A percentile compares a stretch with the other conserved stretches of the same genome.
phyloP scores from a whole-genome alignment of 92 coral and sea anemone species.

The Palythoa grandis region DNA sequence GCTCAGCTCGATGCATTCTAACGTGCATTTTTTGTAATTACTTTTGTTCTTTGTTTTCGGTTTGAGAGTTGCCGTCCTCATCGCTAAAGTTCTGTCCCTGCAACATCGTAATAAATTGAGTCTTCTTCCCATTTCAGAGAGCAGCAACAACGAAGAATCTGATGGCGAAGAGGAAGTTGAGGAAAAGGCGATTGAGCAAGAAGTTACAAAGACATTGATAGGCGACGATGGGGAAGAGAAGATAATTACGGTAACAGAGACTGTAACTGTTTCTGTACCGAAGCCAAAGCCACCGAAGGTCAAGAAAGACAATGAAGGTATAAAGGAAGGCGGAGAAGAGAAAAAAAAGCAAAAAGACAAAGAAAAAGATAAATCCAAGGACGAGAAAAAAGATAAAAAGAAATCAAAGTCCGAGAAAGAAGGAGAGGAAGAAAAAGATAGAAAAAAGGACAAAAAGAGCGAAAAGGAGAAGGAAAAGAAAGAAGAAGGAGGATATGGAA shows the following conservation, averaged over 20 bases:
- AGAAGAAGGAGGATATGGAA: conserved; percentile 46
- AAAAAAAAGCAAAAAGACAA: conserved; percentile 13
- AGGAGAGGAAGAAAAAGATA: conserved; percentile 62
- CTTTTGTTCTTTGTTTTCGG: no score
- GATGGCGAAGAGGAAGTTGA: conserved; percentile 66
- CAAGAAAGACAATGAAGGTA: conserved; percentile 64
- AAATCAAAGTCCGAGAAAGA: conserved; percentile 39
- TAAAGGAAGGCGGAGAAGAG: conserved; percentile 47
- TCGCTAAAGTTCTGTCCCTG: no score
- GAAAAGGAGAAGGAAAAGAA: conserved; percentile 59
- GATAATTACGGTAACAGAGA: conserved; percentile 76
- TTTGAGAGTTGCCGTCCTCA: no score
- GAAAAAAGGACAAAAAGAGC: conserved; percentile 60
- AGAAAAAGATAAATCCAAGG: conserved; percentile 69
- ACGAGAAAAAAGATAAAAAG: conserved; percentile 53
- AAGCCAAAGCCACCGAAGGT: conserved; percentile 53
- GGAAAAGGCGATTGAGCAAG: conserved; percentile 75
- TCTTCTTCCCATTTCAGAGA: conserved; percentile 1
- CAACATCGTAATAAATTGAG: not conserved
- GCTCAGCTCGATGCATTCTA: no score
- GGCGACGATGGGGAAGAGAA: conserved; percentile 84
- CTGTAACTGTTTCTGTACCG: conserved; percentile 64
- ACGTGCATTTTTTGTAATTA: no score
- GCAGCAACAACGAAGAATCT: not conserved
- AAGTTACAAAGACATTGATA: conserved; percentile 72